Conservation (phyloP, 2,888 invertebrate genomes). For the Rhimphoctona megacephalus region DNA sequence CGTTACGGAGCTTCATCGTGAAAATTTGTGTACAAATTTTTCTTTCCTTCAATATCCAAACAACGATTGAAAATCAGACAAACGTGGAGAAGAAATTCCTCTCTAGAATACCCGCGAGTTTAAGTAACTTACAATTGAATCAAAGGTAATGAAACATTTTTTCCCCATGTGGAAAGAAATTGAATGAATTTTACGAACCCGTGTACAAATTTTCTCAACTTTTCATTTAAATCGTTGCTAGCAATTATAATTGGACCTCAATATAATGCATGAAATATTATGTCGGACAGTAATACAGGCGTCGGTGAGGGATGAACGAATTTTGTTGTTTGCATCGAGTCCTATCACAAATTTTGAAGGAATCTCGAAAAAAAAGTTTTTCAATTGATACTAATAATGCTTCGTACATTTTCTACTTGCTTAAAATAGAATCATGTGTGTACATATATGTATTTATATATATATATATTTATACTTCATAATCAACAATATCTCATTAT, state of each 20-base stretch:
- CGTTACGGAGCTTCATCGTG: slow-evolving; percentile 54
- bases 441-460: slow-evolving; percentile 26
- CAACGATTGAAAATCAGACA: slow-evolving; percentile 29
- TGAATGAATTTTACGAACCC: slow-evolving; percentile 16
- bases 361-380: slow-evolving; percentile 36
- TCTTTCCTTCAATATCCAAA: neutral
- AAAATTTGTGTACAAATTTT: slow-evolving; percentile 66
- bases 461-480: slow-evolving; percentile 68
- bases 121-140: neutral
- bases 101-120: neutral
- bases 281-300: slow-evolving; percentile 39
- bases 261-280: slow-evolving; percentile 35
- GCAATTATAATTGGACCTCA: slow-evolving; percentile 44
- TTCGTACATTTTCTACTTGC: slow-evolving; percentile 30
- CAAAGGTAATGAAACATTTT: neutral
- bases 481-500: slow-evolving; percentile 68
- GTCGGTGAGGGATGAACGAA: slow-evolving; percentile 28
- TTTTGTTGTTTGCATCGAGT: slow-evolving; percentile 22
- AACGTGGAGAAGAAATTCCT: neutral
- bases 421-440: slow-evolving; percentile 40
- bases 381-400: slow-evolving; percentile 36
- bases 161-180: neutral
- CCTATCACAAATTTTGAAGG: slow-evolving; percentile 4
- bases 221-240: slow-evolving; percentile 17
- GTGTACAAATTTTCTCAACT: slow-evolving; percentile 15